Percentiles rank a stretch among this genome's conserved stretches.
Conservation (phyloP, 2,797 vertebrate genomes). For the Sus cebifrons region DNA sequence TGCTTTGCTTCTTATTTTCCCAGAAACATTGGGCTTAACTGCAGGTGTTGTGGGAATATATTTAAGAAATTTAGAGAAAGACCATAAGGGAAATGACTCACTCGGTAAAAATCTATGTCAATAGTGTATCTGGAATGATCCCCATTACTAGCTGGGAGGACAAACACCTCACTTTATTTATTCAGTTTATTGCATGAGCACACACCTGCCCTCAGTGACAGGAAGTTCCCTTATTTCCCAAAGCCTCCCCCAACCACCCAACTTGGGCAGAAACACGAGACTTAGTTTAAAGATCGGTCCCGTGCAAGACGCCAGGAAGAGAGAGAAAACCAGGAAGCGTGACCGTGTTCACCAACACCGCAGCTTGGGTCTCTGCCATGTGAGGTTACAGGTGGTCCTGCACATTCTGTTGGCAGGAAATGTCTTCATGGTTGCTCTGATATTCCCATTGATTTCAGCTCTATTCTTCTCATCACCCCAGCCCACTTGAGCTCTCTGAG, state of each 20-base stretch:
- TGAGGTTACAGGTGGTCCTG: background rate
- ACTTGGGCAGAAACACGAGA: background rate
- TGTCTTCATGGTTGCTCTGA: background rate
- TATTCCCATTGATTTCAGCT: background rate
- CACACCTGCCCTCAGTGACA: constrained; percentile 13
- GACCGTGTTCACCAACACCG: background rate
- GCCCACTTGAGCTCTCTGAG: background rate
- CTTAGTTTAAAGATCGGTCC: constrained; percentile 1
- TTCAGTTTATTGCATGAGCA: background rate
- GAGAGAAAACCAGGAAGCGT: background rate
- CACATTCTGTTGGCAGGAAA: background rate
- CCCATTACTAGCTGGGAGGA: background rate
- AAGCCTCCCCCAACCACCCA: background rate
- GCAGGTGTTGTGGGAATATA: constrained; percentile 49
- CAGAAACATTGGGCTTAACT: background rate
- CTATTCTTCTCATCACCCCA: background rate
- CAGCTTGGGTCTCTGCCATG: background rate
- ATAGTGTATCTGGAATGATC: constrained; percentile 7
- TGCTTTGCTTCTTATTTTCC: constrained; percentile 27
- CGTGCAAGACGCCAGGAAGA: background rate
- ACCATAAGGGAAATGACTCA: constrained; percentile 65
- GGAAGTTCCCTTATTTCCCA: constrained; percentile 56
- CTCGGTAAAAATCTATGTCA: constrained; percentile 25
- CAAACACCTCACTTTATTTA: constrained; percentile 40
- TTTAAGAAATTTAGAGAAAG: constrained; percentile 39